Evolutionary conservation across 2,113 vertebrate species (phyloP), one percentile per base, ranked within the genome.

Genomic region (Ammodytes dubius): DNA sequence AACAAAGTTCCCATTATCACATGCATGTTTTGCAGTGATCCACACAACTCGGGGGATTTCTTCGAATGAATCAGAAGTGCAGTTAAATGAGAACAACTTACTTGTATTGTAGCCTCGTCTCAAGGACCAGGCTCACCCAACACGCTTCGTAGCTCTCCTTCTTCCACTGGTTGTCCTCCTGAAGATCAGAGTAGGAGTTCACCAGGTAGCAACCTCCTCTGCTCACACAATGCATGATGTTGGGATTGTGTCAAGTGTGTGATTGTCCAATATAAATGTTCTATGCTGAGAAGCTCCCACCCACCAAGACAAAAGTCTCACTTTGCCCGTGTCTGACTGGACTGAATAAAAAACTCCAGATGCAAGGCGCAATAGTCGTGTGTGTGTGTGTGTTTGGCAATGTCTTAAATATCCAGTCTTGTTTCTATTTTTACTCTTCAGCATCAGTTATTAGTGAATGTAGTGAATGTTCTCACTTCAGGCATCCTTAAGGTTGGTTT

Each of bases 111-210:
- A 89, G 90, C 73, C 90, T 93, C 0, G 90, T 94, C 85, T 95
- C 92, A 56, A 94, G 84, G 53, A 94, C 92, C 78, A 94, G 69
- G 65, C 93, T 89, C 70, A 94, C 76, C 95, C 93, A 95, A 19
- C 83, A 88, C 19, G 86, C 89, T 14, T 93, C 70, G 53, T 91
- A 95, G 11, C 73, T 85, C 70, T 95, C 93, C 57, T 78, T 95
- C 77, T 71, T 91, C 74, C 64, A 70, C 54, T 83, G 78, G 78
- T 95, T 83, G 4, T 86, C 81, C 70, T 95, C 94, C 65, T 70
- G 85, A n/a, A 95, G 74, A 15, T 94, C 91, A 80, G 92, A 93
- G 79, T 70, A 91, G 27, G 93, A 87, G 85, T 94, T 92, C 75
- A 94, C 73, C 75, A 94, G 91, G 86, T 91, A 90, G 70, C 85